Evolutionary conservation across 2,113 vertebrate genomes (phyloP).

Genomic region (Aptenodytes forsteri): DNA sequence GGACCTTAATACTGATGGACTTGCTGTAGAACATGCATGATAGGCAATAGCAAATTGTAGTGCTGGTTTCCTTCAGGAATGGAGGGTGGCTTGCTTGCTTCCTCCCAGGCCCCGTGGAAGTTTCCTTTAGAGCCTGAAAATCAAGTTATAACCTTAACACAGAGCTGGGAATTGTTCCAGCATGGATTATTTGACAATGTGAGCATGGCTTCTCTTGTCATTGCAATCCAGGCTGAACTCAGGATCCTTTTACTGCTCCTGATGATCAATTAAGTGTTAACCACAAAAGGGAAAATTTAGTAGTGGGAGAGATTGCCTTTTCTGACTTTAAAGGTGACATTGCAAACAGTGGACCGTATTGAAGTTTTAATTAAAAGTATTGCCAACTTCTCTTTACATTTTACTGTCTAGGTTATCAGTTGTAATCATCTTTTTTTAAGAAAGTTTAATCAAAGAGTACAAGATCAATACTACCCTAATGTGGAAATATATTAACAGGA

Average conservation of each 20-base stretch:
- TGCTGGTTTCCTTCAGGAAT: background rate
- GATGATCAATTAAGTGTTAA: background rate
- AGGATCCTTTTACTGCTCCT: background rate
- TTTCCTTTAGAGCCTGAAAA: background rate
- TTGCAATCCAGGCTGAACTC: background rate
- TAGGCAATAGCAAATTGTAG: background rate
- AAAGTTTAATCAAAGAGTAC: background rate
- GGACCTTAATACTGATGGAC: background rate
- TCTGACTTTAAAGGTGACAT: slow-evolving; percentile 15
- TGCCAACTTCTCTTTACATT: background rate
- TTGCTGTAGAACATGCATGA: background rate
- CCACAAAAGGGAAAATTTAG: background rate
- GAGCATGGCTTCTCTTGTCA: background rate
- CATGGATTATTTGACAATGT: background rate
- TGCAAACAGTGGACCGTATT: background rate
- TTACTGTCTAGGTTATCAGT: background rate
- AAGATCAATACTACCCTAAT: background rate
- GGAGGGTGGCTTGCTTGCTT: background rate
- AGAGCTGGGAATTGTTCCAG: background rate
- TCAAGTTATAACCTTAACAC: background rate
- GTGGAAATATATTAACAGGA: background rate
- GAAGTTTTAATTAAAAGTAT: background rate
- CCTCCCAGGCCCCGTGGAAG: background rate
- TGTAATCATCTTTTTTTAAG: background rate
- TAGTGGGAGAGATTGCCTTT: background rate